Evolutionary conservation across 2,888 invertebrate genomes (phyloP), one percentile per base, ranked within the genome.

Genomic region (Steinernema hermaphroditum): DNA sequence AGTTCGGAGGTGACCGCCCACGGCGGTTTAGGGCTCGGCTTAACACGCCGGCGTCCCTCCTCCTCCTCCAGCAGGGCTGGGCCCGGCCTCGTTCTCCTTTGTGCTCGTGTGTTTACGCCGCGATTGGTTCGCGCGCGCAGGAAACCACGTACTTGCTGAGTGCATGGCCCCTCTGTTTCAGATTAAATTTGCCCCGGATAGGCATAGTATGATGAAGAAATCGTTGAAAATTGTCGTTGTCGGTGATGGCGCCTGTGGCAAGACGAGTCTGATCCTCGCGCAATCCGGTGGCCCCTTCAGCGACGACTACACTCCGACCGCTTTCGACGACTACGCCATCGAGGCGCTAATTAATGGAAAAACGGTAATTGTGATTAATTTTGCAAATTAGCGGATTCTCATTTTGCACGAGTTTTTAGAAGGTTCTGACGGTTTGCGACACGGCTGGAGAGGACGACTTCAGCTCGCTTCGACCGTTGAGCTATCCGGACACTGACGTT

Each of bases 371-470:
- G 2, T 57, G 12, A 46, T 12, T n/a, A 72, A 29, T n/a, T 68
- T 19, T 16, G 19, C 0, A 12, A 49, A 16, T 14, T 62, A 41
- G 27, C 22, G 27, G 24, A 43, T 54, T 22, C n/a, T 32, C n/a
- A n/a, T n/a, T n/a, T n/a, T n/a, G n/a, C n/a, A n/a, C n/a, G 29
- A n/a, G 14, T 16, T 54, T 76, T 57, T 24, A 77, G 77, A 69
- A 77, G 68, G 68, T 71, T 24, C 43, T 77, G 29, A 73, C 72
- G n/a, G 74, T 77, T 24, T 49, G 74, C 68, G 77, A 77, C 70
- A 77, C 77, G 16, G 77, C 77, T 29, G 77, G 77, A 6, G 77
- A 72, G 46, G 75, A 75, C 32, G 77, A 77, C 57, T 77, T 77
- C 73, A 74, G 70, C 37, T 68, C 71, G 14, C 27, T 77, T 54